These are phyloP conservation scores for Crocidura indochinensis DNA, from an alignment of 2,797 vertebrate species.

Conservation along the genomic window DNA sequence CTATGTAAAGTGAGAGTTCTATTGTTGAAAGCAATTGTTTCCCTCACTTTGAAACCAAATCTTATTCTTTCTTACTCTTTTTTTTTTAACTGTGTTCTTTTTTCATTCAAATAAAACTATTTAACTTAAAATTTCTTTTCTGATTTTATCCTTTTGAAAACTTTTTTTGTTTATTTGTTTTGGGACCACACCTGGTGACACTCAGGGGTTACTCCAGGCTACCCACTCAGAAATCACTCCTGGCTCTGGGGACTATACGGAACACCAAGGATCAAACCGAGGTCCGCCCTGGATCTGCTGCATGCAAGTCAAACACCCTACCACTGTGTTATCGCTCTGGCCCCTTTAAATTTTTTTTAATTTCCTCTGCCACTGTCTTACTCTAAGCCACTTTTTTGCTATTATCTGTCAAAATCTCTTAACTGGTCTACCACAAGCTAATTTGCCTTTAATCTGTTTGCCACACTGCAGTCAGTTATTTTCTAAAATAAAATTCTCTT, in stretches of 20 bases:
- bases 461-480: background rate
- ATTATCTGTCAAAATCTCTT: background rate
- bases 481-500: conserved; percentile 5
- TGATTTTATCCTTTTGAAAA: background rate
- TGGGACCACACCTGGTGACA: no score
- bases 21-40: background rate
- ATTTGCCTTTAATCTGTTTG: background rate
- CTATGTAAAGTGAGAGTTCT: conserved; percentile 22
- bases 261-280: no score
- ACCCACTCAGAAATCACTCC: no score
- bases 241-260: no score
- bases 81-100: background rate
- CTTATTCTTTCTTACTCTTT: conserved; percentile 26
- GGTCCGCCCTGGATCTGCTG: no score
- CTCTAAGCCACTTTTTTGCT: no score
- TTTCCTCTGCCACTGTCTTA: no score
- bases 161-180: background rate
- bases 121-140: conserved; percentile 14
- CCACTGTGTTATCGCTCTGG: background rate
- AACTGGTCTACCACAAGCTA: background rate
- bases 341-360: background rate
- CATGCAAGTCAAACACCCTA: no score
- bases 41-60: conserved; percentile 8
- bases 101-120: background rate
- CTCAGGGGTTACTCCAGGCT: no score